Evolutionary conservation across 2,888 invertebrate species (phyloP).

Genomic region (Rhyacophila evoluta): DNA sequence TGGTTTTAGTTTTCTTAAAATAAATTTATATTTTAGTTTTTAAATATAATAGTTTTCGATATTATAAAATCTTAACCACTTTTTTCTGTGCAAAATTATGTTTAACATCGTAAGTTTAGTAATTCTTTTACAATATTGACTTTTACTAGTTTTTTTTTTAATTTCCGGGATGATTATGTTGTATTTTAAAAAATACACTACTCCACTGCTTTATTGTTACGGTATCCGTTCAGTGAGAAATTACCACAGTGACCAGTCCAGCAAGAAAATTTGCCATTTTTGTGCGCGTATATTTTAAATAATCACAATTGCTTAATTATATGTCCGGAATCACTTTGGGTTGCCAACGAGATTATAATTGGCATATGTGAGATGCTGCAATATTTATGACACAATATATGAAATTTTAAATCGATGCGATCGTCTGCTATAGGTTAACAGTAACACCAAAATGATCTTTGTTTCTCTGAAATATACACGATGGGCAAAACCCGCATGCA

Average conservation of each 20-base stretch:
- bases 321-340: conserved; percentile 1
- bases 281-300: conserved; percentile 9
- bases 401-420: not conserved
- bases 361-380: not conserved
- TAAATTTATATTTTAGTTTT: not conserved
- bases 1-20: not conserved
- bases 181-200: too few species aligned
- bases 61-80: too few species aligned
- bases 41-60: too few species aligned
- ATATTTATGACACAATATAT: conserved; percentile 11
- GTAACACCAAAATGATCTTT: too few species aligned
- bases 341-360: conserved; percentile 4
- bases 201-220: not conserved
- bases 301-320: conserved; percentile 22
- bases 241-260: not conserved
- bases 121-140: too few species aligned
- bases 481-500: too few species aligned
- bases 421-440: not conserved
- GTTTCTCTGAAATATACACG: too few species aligned
- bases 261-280: conserved; percentile 14
- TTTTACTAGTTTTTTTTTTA: too few species aligned
- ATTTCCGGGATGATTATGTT: too few species aligned
- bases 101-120: too few species aligned
- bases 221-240: not conserved
- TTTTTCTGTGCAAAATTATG: too few species aligned